Evolutionary conservation across 2,888 invertebrate species (phyloP).

Genomic region (Chymomyza procnemis): DNA sequence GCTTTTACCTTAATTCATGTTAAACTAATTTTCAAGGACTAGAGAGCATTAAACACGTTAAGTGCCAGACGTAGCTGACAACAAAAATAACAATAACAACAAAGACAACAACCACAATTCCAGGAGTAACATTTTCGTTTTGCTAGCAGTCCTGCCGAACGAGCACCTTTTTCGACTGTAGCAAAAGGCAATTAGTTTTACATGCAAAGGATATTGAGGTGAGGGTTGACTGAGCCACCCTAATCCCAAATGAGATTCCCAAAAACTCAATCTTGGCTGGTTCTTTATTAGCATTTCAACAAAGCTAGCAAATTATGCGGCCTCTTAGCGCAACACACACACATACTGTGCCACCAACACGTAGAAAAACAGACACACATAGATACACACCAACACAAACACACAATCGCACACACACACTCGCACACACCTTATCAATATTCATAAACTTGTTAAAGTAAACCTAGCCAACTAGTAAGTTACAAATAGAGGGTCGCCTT

Average conservation of each 20-base stretch:
- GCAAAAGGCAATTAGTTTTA: slow-evolving; percentile 44
- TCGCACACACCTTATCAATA: slow-evolving; percentile 51
- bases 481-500: neutral
- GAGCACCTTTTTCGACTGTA: neutral
- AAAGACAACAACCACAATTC: neutral
- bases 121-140: neutral
- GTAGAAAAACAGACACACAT: neutral
- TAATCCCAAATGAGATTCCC: slow-evolving; percentile 58
- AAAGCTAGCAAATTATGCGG: slow-evolving; percentile 44
- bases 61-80: slow-evolving; percentile 34
- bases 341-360: neutral
- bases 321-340: slow-evolving; percentile 15
- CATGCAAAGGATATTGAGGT: slow-evolving; percentile 2
- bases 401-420: neutral
- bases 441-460: slow-evolving; percentile 52
- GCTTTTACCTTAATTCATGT: slow-evolving; percentile 3
- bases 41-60: slow-evolving; percentile 53
- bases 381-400: neutral
- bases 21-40: slow-evolving; percentile 67
- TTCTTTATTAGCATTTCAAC: slow-evolving; percentile 41
- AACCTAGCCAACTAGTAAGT: slow-evolving; percentile 6
- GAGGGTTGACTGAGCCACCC: slow-evolving; percentile 10
- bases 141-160: too few relatives aligned
- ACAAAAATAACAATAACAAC: slow-evolving; percentile 10
- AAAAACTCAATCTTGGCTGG: slow-evolving; percentile 48